Percentiles rank a stretch among this genome's conserved stretches.
phyloP scores from a whole-genome alignment of 2,113 vertebrate genomes.

The Microcebus jonahi region DNA sequence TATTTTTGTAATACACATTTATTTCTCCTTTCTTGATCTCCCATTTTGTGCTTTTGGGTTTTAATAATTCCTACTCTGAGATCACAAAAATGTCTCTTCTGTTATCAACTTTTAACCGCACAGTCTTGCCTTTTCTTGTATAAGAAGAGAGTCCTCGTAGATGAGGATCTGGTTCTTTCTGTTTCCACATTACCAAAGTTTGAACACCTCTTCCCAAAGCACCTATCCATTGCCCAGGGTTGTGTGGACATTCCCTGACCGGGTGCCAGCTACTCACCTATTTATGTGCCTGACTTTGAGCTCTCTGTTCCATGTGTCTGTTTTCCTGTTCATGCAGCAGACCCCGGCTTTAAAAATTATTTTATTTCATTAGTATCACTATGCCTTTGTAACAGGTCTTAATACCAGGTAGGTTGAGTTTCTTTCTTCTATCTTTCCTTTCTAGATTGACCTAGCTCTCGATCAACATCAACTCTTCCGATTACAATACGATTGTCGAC shows the following conservation, averaged over 20 bases:
- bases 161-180: background rate
- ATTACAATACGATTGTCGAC: background rate
- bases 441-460: background rate
- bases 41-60: no score
- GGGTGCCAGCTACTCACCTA: background rate
- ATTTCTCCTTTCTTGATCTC: no score
- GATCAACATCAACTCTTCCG: background rate
- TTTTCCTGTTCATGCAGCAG: conserved; percentile 16
- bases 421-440: background rate
- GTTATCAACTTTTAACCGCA: no score
- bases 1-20: no score
- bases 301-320: background rate
- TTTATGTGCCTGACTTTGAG: background rate
- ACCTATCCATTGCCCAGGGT: background rate
- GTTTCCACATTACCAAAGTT: background rate
- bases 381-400: background rate
- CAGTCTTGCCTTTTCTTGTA: no score
- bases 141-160: background rate
- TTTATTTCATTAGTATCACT: background rate
- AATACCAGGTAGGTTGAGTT: background rate
- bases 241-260: background rate
- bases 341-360: background rate
- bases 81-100: no score
- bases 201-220: background rate
- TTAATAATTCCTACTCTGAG: no score